Base-by-base conservation (phyloP, 2,797 vertebrate species). In the Pseudocheirus occidentalis region DNA sequence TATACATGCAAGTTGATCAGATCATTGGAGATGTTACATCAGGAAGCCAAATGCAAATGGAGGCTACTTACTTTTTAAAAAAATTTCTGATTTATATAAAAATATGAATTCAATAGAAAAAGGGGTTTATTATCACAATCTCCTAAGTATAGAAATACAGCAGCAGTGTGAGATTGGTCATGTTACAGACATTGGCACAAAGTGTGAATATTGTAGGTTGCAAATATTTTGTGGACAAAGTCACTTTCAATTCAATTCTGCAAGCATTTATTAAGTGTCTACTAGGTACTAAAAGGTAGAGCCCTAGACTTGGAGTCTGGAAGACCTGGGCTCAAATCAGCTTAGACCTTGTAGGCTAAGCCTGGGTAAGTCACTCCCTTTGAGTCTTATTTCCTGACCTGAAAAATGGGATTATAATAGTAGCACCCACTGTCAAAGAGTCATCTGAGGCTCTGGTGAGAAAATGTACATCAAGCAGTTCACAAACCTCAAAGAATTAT, bases 31-130 rank as follows among this genome's bases (percentile, higher is more conserved):
- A 13, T 96, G 40, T 94, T 34, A 92, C 90, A 55, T 93, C n/a
- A 94, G 95, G 56, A 96, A 95, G 93, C 56, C 93, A 93, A 46
- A 92, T 95, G 54, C 95, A 95, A 96, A 93, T 93, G 34, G 58
- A 97, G 34, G 21, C 29, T 31, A 73, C 66, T 92, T 73, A 95
- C 90, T 87, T 73, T 73, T 96, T 94, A 96, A 93, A 96, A 93
- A 96, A 97, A 91, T 90, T 94, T 91, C 93, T 95, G 89, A 54
- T 46, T 95, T 93, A 92, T 55, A 9, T 57, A n/a, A 56, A n/a
- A 92, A 55, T 12, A 7, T 87, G 90, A 96, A 54, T 94, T 96
- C 66, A 95, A 58, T 4, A 40, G 87, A 92, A 90, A 66, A 94
- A 34, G 50, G 96, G 62, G 29, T 34, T 94, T 94, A 92, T 29